Percentiles rank a stretch among this genome's conserved stretches.
Evolutionary conservation across 2,113 vertebrate species (phyloP).

Genomic region (Malurus melanocephalus): DNA sequence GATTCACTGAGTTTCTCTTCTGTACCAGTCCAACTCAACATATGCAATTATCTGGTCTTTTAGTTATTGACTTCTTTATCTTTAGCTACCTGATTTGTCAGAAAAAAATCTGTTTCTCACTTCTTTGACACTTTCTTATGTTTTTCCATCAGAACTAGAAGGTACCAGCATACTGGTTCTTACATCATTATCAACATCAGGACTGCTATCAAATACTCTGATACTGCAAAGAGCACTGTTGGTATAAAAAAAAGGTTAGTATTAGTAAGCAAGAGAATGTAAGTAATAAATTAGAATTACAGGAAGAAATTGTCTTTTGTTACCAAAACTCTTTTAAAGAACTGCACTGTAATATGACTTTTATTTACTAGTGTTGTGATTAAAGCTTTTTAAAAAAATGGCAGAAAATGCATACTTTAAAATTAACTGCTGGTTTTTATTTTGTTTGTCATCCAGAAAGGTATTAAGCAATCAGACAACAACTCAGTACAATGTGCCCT

Average conservation of each 20-base stretch:
- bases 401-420: neutral
- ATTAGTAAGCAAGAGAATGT: neutral
- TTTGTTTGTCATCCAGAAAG: neutral
- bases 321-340: neutral
- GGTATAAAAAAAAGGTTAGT: neutral
- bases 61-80: neutral
- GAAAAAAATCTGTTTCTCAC: neutral
- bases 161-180: neutral
- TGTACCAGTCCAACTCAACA: neutral
- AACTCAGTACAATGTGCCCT: neutral
- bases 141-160: neutral
- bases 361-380: neutral
- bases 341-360: neutral
- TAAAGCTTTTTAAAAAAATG: neutral
- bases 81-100: neutral
- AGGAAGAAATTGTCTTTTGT: neutral
- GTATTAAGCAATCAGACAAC: neutral
- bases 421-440: neutral
- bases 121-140: neutral
- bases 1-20: neutral
- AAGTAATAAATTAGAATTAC: neutral
- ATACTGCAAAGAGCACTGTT: neutral
- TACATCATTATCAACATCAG: neutral
- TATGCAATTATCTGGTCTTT: neutral
- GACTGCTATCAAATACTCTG: neutral